Evolutionary conservation across 2,888 invertebrate genomes (phyloP), one percentile per base, ranked within the genome.

Genomic region (Parthenolecanium corni): DNA sequence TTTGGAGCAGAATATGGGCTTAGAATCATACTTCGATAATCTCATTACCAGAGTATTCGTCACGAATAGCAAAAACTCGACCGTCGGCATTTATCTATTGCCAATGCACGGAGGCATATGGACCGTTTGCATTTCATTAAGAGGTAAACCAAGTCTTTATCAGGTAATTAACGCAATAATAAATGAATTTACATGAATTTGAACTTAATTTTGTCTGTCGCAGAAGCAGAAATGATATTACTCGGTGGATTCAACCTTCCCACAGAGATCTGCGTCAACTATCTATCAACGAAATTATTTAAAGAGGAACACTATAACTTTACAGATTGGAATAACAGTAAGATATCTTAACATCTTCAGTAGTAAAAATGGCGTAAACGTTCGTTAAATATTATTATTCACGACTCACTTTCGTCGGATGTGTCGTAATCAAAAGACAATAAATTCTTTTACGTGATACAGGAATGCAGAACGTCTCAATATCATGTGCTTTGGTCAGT

Each of bases 401-500:
- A n/a, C n/a, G n/a, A 38, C n/a, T 21, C 25, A 54, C 18, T 16
- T 16, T 4, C 31, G 4, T 16, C n/a, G n/a, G n/a, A 6, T 44
- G 4, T 18, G 14, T 9, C 18, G 31, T 24, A 25, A 53, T n/a
- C 9, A 4, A 36, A 9, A 14, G 18, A 53, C 20, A 25, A 1
- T 38, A 49, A 47, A 46, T 16, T 52, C n/a, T 14, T 40, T 9
- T 42, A 25, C 12, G 3, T 52, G 25, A 11, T 2, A 12, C 75
- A 93, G 93, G 93, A 71, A 92, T 94, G 90, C 92, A 94, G 77
- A 94, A 94, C 75, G 78, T 94, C 67, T 93, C 92, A 64, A 93
- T 94, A 74, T 93, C 93, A 12, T 94, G 94, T 74, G 89, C 91
- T 52, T 79, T 94, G 69, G 94, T 94, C 4, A 90, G 91, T 70